A percentile compares a stretch with the other conserved stretches of the same genome.
These are phyloP conservation scores for Sebastes trivittatus DNA, from an alignment of 2,797 vertebrate species.

Conservation along the genomic window DNA sequence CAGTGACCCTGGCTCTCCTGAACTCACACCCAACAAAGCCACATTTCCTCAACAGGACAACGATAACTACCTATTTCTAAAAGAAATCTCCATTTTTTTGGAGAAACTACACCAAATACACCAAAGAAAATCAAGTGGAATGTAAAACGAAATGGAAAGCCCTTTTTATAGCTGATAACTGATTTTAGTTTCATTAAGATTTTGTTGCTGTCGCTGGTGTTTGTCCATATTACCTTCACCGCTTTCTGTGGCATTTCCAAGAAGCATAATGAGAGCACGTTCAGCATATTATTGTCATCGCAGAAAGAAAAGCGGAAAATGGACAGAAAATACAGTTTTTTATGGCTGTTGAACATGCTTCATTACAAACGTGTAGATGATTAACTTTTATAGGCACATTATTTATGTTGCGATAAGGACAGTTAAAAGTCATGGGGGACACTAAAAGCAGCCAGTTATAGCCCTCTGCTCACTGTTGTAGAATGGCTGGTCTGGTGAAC, in stretches of 20 bases:
- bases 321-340: conserved; percentile 62
- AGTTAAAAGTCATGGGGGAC: conserved; percentile 66
- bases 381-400: conserved; percentile 83
- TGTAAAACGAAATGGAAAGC: not conserved
- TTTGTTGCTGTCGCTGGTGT: conserved; percentile 16
- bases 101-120: conserved; percentile 14
- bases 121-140: conserved; percentile 45
- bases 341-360: conserved; percentile 67
- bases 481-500: conserved; percentile 27
- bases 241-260: not conserved
- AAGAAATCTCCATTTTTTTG: conserved; percentile 24
- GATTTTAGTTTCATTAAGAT: conserved; percentile 12
- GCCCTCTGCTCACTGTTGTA: conserved; percentile 28
- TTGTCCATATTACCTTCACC: not conserved
- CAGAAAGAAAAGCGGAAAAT: conserved; percentile 21
- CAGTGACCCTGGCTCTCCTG: not conserved
- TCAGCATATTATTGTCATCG: conserved; percentile 16
- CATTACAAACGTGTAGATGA: conserved; percentile 76
- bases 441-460: conserved; percentile 51
- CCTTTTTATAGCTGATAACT: conserved; percentile 22
- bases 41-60: conserved; percentile 19
- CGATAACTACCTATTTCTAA: conserved; percentile 70
- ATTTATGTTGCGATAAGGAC: conserved; percentile 86
- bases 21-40: not conserved
- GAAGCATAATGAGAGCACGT: not conserved